Evolutionary conservation across 53 echinoderm and acorn worm genomes (phyloP).

Genomic region (Hippasteria phrygiana): DNA sequence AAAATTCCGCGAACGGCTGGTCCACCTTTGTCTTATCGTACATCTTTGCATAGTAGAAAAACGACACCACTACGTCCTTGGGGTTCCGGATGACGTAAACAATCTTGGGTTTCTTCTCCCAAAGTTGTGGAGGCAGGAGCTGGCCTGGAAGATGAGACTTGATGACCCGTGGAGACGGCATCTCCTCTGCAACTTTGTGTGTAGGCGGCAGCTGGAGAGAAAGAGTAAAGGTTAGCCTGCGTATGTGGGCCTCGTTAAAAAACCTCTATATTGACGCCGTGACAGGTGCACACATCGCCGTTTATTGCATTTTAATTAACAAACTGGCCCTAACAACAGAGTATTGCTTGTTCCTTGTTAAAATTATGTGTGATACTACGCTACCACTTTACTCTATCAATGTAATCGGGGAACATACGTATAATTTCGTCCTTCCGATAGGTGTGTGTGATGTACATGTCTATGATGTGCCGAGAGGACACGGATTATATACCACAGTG

Average conservation of each 20-base stretch:
- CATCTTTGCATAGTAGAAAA: conserved; percentile 34
- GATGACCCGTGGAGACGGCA: conserved; percentile 54
- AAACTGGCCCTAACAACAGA: too few species aligned
- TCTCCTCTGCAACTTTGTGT: conserved; percentile 28
- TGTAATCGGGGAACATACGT: too few species aligned
- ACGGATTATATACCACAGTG: too few species aligned
- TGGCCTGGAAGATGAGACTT: conserved; percentile 61
- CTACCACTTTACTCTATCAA: too few species aligned
- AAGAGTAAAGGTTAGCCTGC: not conserved
- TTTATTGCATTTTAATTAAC: too few species aligned
- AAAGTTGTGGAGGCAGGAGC: conserved; percentile 57
- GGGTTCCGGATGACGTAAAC: conserved; percentile 66
- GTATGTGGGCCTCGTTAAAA: not conserved
- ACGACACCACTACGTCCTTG: conserved; percentile 52
- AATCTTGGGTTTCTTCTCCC: conserved; percentile 50
- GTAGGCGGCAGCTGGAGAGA: conserved; percentile 18
- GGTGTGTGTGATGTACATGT: too few species aligned
- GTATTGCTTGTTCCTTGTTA: too few species aligned
- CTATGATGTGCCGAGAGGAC: too few species aligned
- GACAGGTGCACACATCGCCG: too few species aligned
- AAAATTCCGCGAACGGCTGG: not conserved
- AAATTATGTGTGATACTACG: too few species aligned
- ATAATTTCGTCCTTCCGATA: too few species aligned
- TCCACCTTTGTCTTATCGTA: not conserved
- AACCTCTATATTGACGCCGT: not conserved